Percentiles rank a stretch among this genome's conserved stretches.
Conservation (phyloP, 1,140 invertebrate genomes). For the Musca vetustissima region DNA sequence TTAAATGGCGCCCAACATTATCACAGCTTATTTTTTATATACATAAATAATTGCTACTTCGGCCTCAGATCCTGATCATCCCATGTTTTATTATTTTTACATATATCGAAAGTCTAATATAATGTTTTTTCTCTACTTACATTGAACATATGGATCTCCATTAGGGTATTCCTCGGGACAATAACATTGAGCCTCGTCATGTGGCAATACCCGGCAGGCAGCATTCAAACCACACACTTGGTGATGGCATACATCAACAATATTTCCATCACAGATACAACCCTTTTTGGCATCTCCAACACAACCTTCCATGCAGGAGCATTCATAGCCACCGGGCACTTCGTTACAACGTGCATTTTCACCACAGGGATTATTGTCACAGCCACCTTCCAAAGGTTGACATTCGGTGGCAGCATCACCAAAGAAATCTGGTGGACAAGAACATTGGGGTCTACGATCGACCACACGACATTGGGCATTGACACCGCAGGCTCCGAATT, state of each 20-base stretch:
- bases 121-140: slow-evolving; percentile 67
- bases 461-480: slow-evolving; percentile 86
- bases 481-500: slow-evolving; percentile 73
- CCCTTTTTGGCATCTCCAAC: slow-evolving; percentile 78
- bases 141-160: slow-evolving; percentile 82
- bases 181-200: slow-evolving; percentile 73
- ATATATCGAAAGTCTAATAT: too few species aligned
- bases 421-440: slow-evolving; percentile 80
- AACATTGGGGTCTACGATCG: slow-evolving; percentile 74
- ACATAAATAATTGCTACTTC: too few species aligned
- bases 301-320: slow-evolving; percentile 76
- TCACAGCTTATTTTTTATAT: too few species aligned
- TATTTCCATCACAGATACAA: slow-evolving; percentile 70
- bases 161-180: slow-evolving; percentile 78
- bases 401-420: slow-evolving; percentile 82
- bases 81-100: too few species aligned
- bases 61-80: too few species aligned
- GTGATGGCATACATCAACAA: slow-evolving; percentile 67
- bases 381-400: slow-evolving; percentile 65
- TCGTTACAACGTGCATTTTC: slow-evolving; percentile 81
- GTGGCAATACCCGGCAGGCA: slow-evolving; percentile 69
- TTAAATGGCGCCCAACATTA: too few species aligned
- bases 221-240: slow-evolving; percentile 81
- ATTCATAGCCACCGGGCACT: slow-evolving; percentile 72
- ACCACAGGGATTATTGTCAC: slow-evolving; percentile 79